Conservation (phyloP, 64 coral and sea anemone genomes). For the Cladopsammia gracilis region DNA sequence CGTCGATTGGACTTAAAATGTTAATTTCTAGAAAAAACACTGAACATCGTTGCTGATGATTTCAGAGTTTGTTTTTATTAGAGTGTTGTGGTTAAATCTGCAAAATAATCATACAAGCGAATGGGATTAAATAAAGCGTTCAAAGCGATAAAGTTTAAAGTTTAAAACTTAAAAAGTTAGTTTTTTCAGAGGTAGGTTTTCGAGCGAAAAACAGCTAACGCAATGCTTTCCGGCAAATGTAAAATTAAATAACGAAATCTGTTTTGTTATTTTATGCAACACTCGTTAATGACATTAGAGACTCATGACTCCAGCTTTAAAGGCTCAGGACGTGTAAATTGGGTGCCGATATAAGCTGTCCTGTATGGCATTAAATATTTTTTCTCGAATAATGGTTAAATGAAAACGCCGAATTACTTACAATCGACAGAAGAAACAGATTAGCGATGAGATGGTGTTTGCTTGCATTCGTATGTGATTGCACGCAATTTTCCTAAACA, state of each 20-base stretch:
- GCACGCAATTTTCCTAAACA: background rate
- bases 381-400: slow-evolving; percentile 5
- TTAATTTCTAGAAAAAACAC: no score
- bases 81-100: no score
- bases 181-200: background rate
- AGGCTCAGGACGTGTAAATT: background rate
- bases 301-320: background rate
- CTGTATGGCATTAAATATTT: slow-evolving; percentile 31
- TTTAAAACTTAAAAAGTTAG: no score
- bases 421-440: background rate
- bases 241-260: background rate
- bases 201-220: background rate
- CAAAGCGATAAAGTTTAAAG: no score
- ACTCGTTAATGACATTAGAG: background rate
- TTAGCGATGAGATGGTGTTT: background rate
- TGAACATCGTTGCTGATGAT: no score
- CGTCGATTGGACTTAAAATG: no score
- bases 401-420: background rate
- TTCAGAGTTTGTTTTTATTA: no score
- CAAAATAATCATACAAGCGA: no score
- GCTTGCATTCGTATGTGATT: background rate
- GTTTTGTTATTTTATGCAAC: background rate
- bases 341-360: background rate
- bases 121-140: no score
- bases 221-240: background rate